Evolutionary conservation across 1,140 invertebrate genomes (phyloP), one percentile per base, ranked within the genome.

Genomic region (Helicorthomorpha holstii): DNA sequence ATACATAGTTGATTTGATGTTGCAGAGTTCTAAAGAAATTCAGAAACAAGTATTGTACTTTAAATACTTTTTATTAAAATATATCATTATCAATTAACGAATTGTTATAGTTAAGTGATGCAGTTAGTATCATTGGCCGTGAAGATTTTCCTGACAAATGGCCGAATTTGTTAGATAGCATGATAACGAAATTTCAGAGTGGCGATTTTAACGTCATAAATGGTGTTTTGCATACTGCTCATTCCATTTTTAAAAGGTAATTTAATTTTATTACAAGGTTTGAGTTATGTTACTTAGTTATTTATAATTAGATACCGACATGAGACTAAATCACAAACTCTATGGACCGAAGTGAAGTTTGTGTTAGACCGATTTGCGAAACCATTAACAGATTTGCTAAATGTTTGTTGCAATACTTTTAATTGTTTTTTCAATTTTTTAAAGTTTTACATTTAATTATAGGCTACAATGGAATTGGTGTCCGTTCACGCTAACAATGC

Each of bases 331-430:
- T 94, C 90, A 1, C 81, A 96, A 63, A 73, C 78, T 54, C 71
- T 98, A 0, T 98, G 93, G 93, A 78, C 78, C 50, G 94, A 98
- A 72, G 98, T 98, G 48, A 95, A 95, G 70, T 88, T 88, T 74
- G 93, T 97, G 1, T 66, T 97, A 43, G 87, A 92, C 34, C 82
- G 83, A 56, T 90, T 98, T 76, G 89, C 92, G 0, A 78, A 86
- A 63, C 88, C 92, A 1, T 72, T 98, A 14, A 97, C 92, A 29
- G 84, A 95, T 66, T 68, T 97, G 1, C 85, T 95, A 69, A 66
- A 82, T 61, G 83, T 89, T 74, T 75, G 72, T 66, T 54, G 54
- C 44, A 51, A 54, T 54, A 27, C 23, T 60, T 53, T 29, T 22
- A 10, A 27, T 19, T 25, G 29, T 45, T 43, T 14, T n/a, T 26